These are phyloP conservation scores for Rhadinocentrus ornatus DNA, from an alignment of 2,797 vertebrate species.

Conservation along the genomic window DNA sequence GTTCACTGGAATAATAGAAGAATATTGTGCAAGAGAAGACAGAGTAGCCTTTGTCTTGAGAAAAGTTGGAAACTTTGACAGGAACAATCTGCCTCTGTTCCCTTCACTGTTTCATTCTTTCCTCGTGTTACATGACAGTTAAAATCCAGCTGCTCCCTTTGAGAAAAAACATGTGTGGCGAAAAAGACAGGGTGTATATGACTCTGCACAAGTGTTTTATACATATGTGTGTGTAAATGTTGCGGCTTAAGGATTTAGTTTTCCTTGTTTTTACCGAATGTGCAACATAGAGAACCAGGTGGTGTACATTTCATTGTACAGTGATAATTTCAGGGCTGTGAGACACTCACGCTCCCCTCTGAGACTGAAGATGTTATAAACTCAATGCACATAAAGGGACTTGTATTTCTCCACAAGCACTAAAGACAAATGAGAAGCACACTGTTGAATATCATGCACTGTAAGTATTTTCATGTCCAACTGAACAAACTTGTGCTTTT, in stretches of 20 bases:
- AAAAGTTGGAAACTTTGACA: conserved; percentile 26
- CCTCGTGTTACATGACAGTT: conserved; percentile 50
- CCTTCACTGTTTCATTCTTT: conserved; percentile 22
- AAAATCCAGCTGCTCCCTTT: conserved; percentile 36
- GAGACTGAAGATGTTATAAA: conserved; percentile 22
- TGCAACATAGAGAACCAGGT: conserved; percentile 1
- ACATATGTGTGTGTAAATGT: conserved; percentile 23
- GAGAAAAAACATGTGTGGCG: conserved; percentile 10
- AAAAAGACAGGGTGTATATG: conserved; percentile 3
- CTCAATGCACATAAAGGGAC: conserved; percentile 14
- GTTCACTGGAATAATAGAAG: background rate
- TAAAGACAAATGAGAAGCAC: conserved; percentile 64
- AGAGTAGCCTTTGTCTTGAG: conserved; percentile 41
- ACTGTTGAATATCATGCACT: conserved; percentile 72
- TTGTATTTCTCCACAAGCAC: conserved; percentile 45
- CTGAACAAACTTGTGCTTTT: conserved; percentile 72
- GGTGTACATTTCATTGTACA: conserved; percentile 69
- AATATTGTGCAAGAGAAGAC: conserved; percentile 8
- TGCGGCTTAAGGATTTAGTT: background rate
- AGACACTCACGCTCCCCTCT: background rate
- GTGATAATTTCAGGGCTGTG: conserved; percentile 32
- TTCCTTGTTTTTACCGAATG: background rate
- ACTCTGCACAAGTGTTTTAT: background rate
- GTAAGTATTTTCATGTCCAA: conserved; percentile 79
- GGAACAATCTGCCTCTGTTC: conserved; percentile 60